A percentile compares a stretch with the other conserved stretches of the same genome.
phyloP scores from a whole-genome alignment of 2,113 vertebrate species.

The Dicerorhinus sumatrensis region DNA sequence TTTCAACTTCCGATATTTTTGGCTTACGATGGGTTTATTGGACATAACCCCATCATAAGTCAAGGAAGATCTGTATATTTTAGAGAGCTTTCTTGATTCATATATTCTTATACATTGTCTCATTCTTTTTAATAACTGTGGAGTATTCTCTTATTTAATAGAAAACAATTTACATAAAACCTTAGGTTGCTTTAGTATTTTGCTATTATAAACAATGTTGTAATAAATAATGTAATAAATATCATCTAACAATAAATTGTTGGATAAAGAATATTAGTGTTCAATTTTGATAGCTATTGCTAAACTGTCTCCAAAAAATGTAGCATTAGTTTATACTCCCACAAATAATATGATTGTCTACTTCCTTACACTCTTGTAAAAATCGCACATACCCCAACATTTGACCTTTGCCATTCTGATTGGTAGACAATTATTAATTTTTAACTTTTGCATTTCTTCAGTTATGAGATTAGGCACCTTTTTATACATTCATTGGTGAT shows the following conservation, averaged over 20 bases:
- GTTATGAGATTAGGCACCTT: not conserved
- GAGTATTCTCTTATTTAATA: not conserved
- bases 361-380: not conserved
- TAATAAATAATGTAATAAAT: conserved; percentile 19
- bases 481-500: not conserved
- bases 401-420: not conserved
- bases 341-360: not conserved
- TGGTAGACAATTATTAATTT: not conserved
- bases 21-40: no score
- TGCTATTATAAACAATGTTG: not conserved
- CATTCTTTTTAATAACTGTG: not conserved
- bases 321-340: not conserved
- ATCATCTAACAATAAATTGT: not conserved
- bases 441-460: conserved; percentile 9
- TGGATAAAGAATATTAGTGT: not conserved
- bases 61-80: no score
- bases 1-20: no score
- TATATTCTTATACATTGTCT: not conserved
- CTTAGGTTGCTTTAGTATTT: not conserved
- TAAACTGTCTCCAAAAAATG: not conserved
- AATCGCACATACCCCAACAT: not conserved
- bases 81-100: not conserved
- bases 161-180: not conserved
- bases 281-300: not conserved
- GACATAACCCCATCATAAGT: no score